These are phyloP conservation scores for Solenopsis fugax DNA, from an alignment of 1,140 invertebrate genomes.

Conservation along the genomic window DNA sequence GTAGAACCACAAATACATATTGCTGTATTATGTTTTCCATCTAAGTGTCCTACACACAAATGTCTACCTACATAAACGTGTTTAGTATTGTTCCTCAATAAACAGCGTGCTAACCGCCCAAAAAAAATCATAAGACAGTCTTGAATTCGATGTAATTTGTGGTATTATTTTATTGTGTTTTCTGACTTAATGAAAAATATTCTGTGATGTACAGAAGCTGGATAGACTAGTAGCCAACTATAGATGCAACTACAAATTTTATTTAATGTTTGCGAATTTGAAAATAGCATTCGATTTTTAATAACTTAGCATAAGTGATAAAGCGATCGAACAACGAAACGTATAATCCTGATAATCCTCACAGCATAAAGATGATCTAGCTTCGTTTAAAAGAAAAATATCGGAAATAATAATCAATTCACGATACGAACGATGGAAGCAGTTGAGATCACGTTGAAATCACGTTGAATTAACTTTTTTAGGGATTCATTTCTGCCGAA, in stretches of 20 bases:
- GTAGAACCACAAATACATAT: slow-evolving; percentile 26
- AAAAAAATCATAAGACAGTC: slow-evolving; percentile 8
- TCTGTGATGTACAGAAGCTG: slow-evolving; percentile 20
- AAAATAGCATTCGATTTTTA: neutral
- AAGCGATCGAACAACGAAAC: slow-evolving; percentile 1
- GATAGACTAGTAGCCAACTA: neutral
- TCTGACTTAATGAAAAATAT: neutral
- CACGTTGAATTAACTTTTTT: neutral
- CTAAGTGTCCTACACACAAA: slow-evolving; percentile 32
- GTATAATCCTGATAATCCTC: slow-evolving; percentile 46
- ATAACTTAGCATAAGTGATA: neutral
- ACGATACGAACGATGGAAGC: slow-evolving; percentile 45
- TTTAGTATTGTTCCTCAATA: slow-evolving; percentile 16
- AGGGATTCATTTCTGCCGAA: slow-evolving; percentile 4
- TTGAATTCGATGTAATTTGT: slow-evolving; percentile 29
- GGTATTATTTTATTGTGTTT: slow-evolving; percentile 14
- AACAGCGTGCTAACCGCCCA: slow-evolving; percentile 44
- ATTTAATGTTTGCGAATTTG: neutral
- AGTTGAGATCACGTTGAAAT: slow-evolving; percentile 12
- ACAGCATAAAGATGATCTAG: neutral
- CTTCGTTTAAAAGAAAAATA: slow-evolving; percentile 4
- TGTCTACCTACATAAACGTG: slow-evolving; percentile 6
- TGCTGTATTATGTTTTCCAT: slow-evolving; percentile 13
- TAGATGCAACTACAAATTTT: neutral
- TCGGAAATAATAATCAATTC: neutral